Base-by-base conservation (phyloP, 2,113 vertebrate genomes). In the Podilymbus podiceps region DNA sequence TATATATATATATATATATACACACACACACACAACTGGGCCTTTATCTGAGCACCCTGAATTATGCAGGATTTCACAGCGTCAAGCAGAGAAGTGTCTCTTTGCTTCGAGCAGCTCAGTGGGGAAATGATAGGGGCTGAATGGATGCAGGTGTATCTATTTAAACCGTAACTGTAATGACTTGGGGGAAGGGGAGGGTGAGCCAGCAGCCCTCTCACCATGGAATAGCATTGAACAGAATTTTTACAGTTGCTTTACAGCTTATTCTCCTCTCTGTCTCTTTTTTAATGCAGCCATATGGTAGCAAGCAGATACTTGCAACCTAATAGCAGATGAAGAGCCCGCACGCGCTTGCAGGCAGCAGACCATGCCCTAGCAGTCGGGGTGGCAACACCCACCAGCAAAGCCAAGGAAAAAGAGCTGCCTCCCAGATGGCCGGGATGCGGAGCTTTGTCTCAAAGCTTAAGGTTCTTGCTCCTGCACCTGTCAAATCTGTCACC, bases 401-500 rank as follows among this genome's bases (percentile, higher is more conserved):
- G 44, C 42, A 90, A 80, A 91, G 53, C 77, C 86, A 91, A 83
- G 60, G 74, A 71, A 62, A 75, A 69, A 30, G 64, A 89, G 49
- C 76, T 88, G 56, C 72, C 42, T 95, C 95, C 86, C 92, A 96
- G 90, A 95, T 92, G 94, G 92, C 82, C 1, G 1, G 56, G 40
- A 83, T 11, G 4, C 7, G 8, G 79, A 94, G 52, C 72, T 95
- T 52, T 73, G n/a, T 82, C 88, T 89, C 80, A 28, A 63, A 82
- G 87, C 86, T 78, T 82, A 50, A 90, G 58, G 62, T 80, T 62
- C 84, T 84, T 94, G 58, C 53, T 82, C 85, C 79, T 95, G 87
- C 87, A 95, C 78, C 93, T 94, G 86, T 80, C 96, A 91, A 64
- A 87, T 74, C 93, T 89, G 88, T 74, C 94, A 89, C 67, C 56